Evolutionary conservation across 2,797 vertebrate species (phyloP).

Genomic region (Arrhamphus sclerolepis): DNA sequence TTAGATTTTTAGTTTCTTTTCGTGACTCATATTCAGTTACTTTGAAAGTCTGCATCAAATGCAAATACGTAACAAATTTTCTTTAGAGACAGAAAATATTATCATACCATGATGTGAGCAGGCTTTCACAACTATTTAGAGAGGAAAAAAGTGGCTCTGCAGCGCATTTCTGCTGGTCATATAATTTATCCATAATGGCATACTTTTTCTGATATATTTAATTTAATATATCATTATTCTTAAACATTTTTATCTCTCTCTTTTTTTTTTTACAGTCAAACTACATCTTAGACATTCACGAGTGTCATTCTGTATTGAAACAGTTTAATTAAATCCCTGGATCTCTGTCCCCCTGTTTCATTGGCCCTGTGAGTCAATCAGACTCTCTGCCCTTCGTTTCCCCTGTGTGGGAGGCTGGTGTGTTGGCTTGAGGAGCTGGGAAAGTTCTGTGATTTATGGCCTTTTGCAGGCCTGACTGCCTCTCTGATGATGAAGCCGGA

Average conservation of each 20-base stretch:
- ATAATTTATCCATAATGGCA: too few species aligned
- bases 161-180: too few species aligned
- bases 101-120: too few species aligned
- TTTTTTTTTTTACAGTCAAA: not conserved
- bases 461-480: conserved; percentile 79
- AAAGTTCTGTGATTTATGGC: conserved; percentile 83
- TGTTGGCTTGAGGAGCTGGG: conserved; percentile 73
- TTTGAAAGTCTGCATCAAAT: too few species aligned
- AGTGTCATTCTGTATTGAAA: conserved; percentile 17
- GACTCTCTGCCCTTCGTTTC: conserved; percentile 69
- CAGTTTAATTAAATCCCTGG: conserved; percentile 75
- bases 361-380: conserved; percentile 64
- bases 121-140: too few species aligned
- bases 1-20: too few species aligned
- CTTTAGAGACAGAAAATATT: too few species aligned
- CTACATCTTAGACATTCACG: not conserved
- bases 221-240: not conserved
- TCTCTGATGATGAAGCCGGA: conserved; percentile 66
- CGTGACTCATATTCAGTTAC: too few species aligned
- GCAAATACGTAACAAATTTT: too few species aligned
- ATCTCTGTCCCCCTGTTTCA: conserved; percentile 43
- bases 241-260: too few species aligned
- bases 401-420: conserved; percentile 72
- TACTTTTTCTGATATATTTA: too few species aligned
- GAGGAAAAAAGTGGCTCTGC: too few species aligned